Evolutionary conservation across 1,140 invertebrate species (phyloP), one percentile per base, ranked within the genome.

Genomic region (Drosophila melanogaster): DNA sequence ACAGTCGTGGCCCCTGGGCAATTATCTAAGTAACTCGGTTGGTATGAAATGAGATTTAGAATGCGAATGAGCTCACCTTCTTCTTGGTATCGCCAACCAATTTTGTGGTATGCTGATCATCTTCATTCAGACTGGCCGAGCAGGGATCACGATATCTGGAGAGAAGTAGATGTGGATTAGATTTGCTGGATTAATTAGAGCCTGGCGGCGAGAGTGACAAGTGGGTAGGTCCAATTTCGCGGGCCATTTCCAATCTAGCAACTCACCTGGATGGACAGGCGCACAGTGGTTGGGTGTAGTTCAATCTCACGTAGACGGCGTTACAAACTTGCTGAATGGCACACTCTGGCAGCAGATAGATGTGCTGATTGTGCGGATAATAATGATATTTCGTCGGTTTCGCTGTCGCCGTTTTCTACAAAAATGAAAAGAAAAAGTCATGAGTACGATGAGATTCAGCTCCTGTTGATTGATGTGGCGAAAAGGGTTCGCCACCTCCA

Each of bases 311-410:
- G 93, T 98, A 98, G 53, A 98, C 97, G 0, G 97, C 97, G 92
- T 97, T 98, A 93, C 97, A 98, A 58, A 96, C 96, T 94, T 97
- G 96, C 93, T 98, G 97, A 77, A 98, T 96, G 55, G 97, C 97
- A 92, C 97, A 98, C 93, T 98, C 97, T 56, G 97, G 97, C 58
- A 98, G 93, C 78, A 97, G 93, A 93, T 97, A 97, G 79, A 97
- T 96, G 92, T 97, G 96, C 92, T 97, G 96, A 93, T 98, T 97
- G 93, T 97, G 97, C n/a, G 97, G 97, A 92, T 97, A 97, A 93
- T 97, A 97, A 91, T 98, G 96, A 93, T 98, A 97, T 93, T 97
- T 97, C 40, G 97, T 97, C 4, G 96, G 96, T 91, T 97, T 97
- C 24, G 95, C 95, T 85, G 95, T 95, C 87, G 95, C 92, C 78